Evolutionary conservation across 2,888 invertebrate species (phyloP), one percentile per base, ranked within the genome.

Genomic region (Isotomurus palustris): DNA sequence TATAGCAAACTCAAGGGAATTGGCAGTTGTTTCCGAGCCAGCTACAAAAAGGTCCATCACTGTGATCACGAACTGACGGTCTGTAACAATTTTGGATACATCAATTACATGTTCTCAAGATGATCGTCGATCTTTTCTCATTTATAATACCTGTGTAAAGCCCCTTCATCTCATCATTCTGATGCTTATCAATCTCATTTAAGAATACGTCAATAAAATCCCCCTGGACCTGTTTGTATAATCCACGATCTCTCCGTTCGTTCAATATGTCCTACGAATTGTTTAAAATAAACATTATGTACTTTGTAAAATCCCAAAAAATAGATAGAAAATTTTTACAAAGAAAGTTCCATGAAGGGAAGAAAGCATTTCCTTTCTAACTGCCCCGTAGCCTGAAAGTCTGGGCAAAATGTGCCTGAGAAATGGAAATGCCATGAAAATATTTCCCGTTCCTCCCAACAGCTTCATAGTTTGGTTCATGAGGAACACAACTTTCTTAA

Each of bases 1-100:
- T 25, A 74, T 53, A 2, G 68, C 66, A 51, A 68, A 72, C 28
- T 68, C 64, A 8, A 71, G 47, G 1, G 64, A 52, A 38, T 69
- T 68, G 2, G 64, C 58, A 2, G 71, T 71, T 14, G 71, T 72
- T 52, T 72, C 72, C 44, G 29, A 24, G 27, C 8, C 67, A 22
- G 65, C 67, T 10, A 56, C 57, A 38, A 67, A 67, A n/a, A 67
- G 32, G 35, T 67, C 67, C 32, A 63, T 21, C 2, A 49, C 49
- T 28, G 64, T 55, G 1, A 60, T 58, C 2, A 63, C 47, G 56
- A 67, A 62, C 29, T 67, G 65, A 35, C 66, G 53, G 21, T 66
- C 67, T 62, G 27, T 12, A 48, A 8, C 8, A 24, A 48, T 19
- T 50, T 8, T 28, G 21, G 14, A 24, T 50, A 8, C 29, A n/a